Evolutionary conservation across 2,888 invertebrate genomes (phyloP), one percentile per base, ranked within the genome.

Genomic region (Sipha maydis): DNA sequence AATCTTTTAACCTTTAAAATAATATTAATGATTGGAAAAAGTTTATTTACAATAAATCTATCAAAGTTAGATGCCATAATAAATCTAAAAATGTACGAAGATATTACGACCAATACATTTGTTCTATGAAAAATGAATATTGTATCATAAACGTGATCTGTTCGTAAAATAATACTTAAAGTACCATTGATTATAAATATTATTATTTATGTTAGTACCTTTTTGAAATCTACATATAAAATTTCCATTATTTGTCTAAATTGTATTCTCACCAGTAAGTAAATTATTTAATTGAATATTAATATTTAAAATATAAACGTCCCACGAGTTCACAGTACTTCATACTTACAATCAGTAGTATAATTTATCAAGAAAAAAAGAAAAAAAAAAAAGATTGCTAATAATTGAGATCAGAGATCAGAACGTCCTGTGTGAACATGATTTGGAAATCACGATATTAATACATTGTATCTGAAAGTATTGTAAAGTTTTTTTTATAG

Each of bases 1-100:
- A 73, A 54, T 71, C 71, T 48, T 25, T 54, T 71, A 71, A 83
- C 71, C 54, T 71, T 83, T 71, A 48, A 82, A 48, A 82, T 69
- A 69, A 69, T 69, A 82, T 69, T 31, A 11, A 69, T 82, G 31
- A 71, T 71, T 71, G 28, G 28, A 9, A 71, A 28, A 28, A 11
- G 31, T 41, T 28, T 54, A 54, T 25, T 25, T 67, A 80, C 48
- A 67, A 80, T 83, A 82, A 28, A 71, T 83, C n/a, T 71, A 73
- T 83, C 31, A 25, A 83, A 79, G 61, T 61, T 79, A 61, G 14
- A 5, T 61, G 34, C 7, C 11, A 38, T 38, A 34, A 79, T 61
- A 79, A 79, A 79, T 61, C 61, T 38, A 61, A 34, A n/a, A 61
- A 17, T 21, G 54, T n/a, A n/a, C n/a, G n/a, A n/a, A 38, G 61